Percentiles rank a stretch among this genome's conserved stretches.
These are phyloP conservation scores for Periphyllus acericola DNA, from an alignment of 2,888 invertebrate genomes.

Conservation along the genomic window DNA sequence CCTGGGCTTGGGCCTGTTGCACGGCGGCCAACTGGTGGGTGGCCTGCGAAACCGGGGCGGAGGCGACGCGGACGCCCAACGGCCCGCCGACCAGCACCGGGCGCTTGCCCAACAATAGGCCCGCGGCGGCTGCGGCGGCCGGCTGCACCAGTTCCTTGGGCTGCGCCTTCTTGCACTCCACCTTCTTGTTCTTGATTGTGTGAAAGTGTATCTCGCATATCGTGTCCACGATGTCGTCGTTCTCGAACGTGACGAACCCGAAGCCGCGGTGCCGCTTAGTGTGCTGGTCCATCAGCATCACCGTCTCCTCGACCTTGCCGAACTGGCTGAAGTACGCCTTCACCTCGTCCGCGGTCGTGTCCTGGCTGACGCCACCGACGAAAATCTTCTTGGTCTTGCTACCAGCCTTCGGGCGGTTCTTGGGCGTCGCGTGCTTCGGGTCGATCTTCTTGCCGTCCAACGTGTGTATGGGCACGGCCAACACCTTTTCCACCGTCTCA, in stretches of 20 bases:
- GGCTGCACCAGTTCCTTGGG: slow-evolving; percentile 88
- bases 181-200: slow-evolving; percentile 91
- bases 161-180: slow-evolving; percentile 91
- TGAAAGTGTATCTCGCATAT: slow-evolving; percentile 95
- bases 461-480: slow-evolving; percentile 89
- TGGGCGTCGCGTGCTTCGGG: slow-evolving; percentile 92
- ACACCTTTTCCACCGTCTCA: slow-evolving; percentile 88
- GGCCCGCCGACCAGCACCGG: slow-evolving; percentile 74
- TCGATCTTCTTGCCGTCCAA: slow-evolving; percentile 94
- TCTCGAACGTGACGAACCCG: slow-evolving; percentile 91
- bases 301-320: slow-evolving; percentile 87
- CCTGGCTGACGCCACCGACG: slow-evolving; percentile 91
- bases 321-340: slow-evolving; percentile 90
- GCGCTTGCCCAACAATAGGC: slow-evolving; percentile 74
- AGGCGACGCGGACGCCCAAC: slow-evolving; percentile 75
- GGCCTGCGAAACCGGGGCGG: slow-evolving; percentile 68
- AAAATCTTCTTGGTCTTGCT: slow-evolving; percentile 93
- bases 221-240: slow-evolving; percentile 89
- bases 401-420: slow-evolving; percentile 85
- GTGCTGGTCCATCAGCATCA: slow-evolving; percentile 94
- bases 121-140: slow-evolving; percentile 66
- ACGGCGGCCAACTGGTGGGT: slow-evolving; percentile 68
- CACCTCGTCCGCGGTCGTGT: slow-evolving; percentile 90
- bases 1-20: slow-evolving; percentile 69
- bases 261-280: slow-evolving; percentile 91